Evolutionary conservation across 2,113 vertebrate species (phyloP).

Genomic region (Paramormyrops kingsleyae): DNA sequence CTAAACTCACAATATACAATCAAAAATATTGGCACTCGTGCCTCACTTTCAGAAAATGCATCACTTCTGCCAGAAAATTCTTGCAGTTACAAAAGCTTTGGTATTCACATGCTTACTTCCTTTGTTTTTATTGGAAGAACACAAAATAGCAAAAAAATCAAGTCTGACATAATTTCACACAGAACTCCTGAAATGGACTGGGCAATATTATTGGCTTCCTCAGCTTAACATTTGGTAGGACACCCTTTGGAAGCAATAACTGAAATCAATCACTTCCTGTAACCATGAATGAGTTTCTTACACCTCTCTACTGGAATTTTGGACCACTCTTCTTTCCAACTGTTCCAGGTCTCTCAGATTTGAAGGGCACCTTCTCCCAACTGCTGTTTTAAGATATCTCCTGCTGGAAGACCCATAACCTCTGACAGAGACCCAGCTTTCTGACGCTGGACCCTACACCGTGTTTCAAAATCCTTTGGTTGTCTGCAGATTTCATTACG

Average conservation of each 20-base stretch:
- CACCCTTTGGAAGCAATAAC: neutral
- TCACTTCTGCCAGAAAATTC: neutral
- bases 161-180: neutral
- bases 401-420: neutral
- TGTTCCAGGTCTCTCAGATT: neutral
- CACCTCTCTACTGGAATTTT: neutral
- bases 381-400: neutral
- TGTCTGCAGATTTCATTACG: neutral
- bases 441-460: neutral
- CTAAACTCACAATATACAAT: neutral
- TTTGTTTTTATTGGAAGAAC: neutral
- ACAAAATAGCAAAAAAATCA: neutral
- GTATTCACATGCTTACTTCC: neutral
- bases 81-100: neutral
- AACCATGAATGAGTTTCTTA: neutral
- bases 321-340: neutral
- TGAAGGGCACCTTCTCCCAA: neutral
- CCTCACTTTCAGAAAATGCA: neutral
- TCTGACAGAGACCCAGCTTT: neutral
- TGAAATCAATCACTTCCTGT: neutral
- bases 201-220: neutral
- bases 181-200: neutral
- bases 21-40: neutral
- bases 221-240: neutral
- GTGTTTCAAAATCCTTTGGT: neutral